These are phyloP conservation scores for Callithrix jacchus DNA, from an alignment of 2,113 vertebrate genomes.

Conservation along the genomic window DNA sequence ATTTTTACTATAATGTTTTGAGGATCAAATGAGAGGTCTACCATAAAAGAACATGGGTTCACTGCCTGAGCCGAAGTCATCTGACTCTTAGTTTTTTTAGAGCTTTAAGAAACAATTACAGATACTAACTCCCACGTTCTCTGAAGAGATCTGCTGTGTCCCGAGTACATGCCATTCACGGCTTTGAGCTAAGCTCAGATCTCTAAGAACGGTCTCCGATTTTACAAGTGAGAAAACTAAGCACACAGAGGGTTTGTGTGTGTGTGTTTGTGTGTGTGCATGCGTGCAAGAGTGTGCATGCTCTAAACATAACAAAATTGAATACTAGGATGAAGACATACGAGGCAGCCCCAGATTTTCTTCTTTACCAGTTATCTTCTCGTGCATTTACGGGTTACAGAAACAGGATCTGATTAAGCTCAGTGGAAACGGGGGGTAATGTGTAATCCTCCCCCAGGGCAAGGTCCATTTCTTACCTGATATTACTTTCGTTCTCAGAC, in stretches of 20 bases:
- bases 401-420: background rate
- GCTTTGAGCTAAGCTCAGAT: background rate
- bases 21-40: background rate
- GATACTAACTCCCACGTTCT: background rate
- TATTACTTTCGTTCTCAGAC: constrained; percentile 83
- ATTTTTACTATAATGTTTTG: background rate
- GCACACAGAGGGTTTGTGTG: too few relatives aligned
- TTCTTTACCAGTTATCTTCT: background rate
- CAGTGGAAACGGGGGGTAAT: accelerated
- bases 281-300: background rate
- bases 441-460: accelerated
- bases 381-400: background rate
- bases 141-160: background rate
- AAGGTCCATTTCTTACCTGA: constrained; percentile 86
- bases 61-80: background rate
- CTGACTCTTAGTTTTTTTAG: background rate
- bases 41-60: background rate
- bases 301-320: background rate
- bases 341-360: background rate
- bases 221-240: background rate
- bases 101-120: background rate
- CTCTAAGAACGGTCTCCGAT: background rate
- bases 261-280: background rate
- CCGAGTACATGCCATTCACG: background rate
- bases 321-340: background rate